Base-by-base conservation (phyloP, 2,113 vertebrate genomes). In the Noctilio leporinus region DNA sequence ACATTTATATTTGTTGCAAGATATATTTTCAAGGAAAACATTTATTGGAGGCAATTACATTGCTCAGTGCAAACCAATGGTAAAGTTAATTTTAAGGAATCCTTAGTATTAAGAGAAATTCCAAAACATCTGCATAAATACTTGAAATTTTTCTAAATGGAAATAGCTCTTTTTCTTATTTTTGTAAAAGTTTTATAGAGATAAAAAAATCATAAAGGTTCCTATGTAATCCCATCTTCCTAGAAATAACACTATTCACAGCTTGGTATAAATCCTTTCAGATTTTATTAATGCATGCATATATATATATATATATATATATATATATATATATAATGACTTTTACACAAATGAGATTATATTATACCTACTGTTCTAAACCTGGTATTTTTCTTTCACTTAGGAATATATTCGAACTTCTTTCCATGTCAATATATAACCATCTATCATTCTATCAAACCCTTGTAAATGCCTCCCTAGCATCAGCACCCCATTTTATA, bases 21-120 rank as follows among this genome's bases (percentile, higher is more conserved):
- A 40, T 94, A 33, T 70, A 35, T 38, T 83, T 96, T 94, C 45
- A 90, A 90, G 59, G 40, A 70, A 93, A 96, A 94, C 51, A n/a
- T n/a, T n/a, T n/a, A 91, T 40, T 89, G 78, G 76, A 45, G 24
- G 62, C 35, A 82, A 67, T 24, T 65, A 72, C 3, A 51, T 10
- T 45, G 20, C 14, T 59, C 15, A 69, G 16, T 55, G 14, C 35
- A 95, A 90, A 94, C 12, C 33, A 57, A 94, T 24, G 81, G 55
- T 40, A 75, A 94, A 93, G 33, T 69, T 47, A 81, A 87, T 84
- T 88, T 47, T 70, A 92, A 92, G 89, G 5, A 91, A 73, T 24
- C 77, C 77, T 84, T 75, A 81, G 59, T 91, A 40, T 65, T 95
- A 88, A 64, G 22, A 93, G 26, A 87, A 93, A 94, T 81, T 70